phyloP scores from a whole-genome alignment of 2,888 invertebrate species.

The Drosophila mimica region DNA sequence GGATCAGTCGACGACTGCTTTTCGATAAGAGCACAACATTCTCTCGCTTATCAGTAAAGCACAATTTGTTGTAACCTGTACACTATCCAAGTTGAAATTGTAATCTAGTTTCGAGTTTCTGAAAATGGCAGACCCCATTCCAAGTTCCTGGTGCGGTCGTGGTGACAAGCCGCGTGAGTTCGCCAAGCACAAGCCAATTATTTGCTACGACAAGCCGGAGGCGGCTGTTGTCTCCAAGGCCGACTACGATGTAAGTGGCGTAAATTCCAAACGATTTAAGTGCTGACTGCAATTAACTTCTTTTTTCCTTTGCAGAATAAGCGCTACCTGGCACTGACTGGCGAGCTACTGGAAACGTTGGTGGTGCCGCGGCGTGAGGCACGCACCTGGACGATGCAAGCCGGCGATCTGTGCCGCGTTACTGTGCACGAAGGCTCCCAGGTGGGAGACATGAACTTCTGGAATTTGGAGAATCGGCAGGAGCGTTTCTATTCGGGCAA shows the following conservation, averaged over 20 bases:
- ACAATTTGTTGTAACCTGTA: background rate
- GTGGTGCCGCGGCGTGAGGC: conserved; percentile 84
- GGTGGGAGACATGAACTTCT: conserved; percentile 86
- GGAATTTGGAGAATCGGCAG: conserved; percentile 85
- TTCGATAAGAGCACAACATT: background rate
- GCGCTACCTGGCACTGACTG: conserved; percentile 78
- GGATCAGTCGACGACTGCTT: conserved; percentile 30
- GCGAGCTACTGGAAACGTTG: conserved; percentile 76
- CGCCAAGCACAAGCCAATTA: conserved; percentile 73
- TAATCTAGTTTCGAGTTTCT: background rate
- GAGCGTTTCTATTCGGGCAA: conserved; percentile 86
- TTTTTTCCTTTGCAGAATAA: conserved; percentile 53
- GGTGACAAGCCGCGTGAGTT: conserved; percentile 77
- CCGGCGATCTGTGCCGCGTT: conserved; percentile 85
- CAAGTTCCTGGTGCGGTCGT: conserved; percentile 82
- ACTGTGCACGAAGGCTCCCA: conserved; percentile 85
- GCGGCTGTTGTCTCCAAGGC: conserved; percentile 78
- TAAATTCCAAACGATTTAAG: no score
- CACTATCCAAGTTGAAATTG: background rate
- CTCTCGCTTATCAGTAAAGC: background rate
- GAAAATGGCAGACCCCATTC: conserved; percentile 37
- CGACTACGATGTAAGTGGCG: conserved; percentile 78
- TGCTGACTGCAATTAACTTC: background rate
- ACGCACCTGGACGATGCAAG: conserved; percentile 84
- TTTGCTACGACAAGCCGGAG: conserved; percentile 84